Conservation (phyloP, 2,888 invertebrate genomes). For the Ennomos erosarius region DNA sequence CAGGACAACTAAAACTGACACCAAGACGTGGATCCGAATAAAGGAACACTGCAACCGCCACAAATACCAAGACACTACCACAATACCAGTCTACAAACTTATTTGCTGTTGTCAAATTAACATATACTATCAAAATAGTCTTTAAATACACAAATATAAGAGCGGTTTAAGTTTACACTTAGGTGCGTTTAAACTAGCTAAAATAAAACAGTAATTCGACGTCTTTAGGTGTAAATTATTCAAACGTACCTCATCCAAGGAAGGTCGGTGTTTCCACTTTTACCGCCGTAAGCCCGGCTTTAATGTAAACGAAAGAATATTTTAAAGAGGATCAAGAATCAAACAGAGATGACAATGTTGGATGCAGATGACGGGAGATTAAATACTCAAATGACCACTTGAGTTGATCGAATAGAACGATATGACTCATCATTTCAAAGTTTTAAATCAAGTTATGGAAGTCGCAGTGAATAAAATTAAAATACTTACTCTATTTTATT, state of each 20-base stretch:
- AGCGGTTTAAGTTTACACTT: conserved; percentile 11
- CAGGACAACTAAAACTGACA: conserved; percentile 33
- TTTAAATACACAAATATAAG: conserved; percentile 44
- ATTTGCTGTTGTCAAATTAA: conserved; percentile 26
- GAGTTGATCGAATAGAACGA: not conserved
- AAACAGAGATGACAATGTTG: conserved; percentile 59
- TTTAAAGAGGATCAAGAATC: conserved; percentile 68
- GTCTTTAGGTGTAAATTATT: conserved; percentile 83
- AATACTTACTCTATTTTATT: too few species aligned
- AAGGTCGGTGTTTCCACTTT: conserved; percentile 69
- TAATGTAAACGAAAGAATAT: conserved; percentile 74
- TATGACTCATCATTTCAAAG: not conserved
- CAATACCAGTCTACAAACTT: conserved; percentile 47
- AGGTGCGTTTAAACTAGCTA: conserved; percentile 40
- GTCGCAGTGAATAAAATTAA: too few species aligned
- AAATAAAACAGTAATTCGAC: conserved; percentile 60
- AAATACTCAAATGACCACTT: conserved; percentile 42
- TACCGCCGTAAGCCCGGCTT: conserved; percentile 69
- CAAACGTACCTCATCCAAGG: conserved; percentile 72
- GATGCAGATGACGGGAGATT: conserved; percentile 55
- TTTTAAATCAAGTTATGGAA: not conserved
- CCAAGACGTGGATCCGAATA: conserved; percentile 58
- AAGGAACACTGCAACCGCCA: conserved; percentile 66
- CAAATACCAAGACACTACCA: conserved; percentile 64
- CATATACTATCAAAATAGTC: conserved; percentile 31